A percentile compares a stretch with the other conserved stretches of the same genome.
phyloP scores from a whole-genome alignment of 2,888 invertebrate species.

The Leucania comma region DNA sequence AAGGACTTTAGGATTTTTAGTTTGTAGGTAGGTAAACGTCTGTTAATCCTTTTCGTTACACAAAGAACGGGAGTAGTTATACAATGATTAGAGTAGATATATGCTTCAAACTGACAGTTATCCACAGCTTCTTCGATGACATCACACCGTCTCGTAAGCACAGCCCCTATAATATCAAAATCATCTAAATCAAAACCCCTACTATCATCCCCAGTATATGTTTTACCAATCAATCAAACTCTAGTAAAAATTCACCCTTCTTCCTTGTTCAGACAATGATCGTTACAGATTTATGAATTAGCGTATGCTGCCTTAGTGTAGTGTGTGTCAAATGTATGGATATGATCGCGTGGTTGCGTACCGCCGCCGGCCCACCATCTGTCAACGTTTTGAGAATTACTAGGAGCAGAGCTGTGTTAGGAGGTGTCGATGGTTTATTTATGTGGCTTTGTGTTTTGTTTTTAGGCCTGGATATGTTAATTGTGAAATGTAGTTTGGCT shows the following conservation, averaged over 20 bases:
- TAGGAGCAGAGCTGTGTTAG: slow-evolving; percentile 45
- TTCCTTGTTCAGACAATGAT: slow-evolving; percentile 32
- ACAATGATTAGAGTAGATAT: no score
- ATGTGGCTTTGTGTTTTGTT: background rate
- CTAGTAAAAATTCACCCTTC: slow-evolving; percentile 42
- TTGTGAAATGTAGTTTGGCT: background rate
- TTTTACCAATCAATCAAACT: slow-evolving; percentile 44
- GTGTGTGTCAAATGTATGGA: slow-evolving; percentile 71
- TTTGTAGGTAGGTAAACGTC: no score
- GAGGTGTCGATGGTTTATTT: slow-evolving; percentile 40
- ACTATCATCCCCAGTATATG: slow-evolving; percentile 9
- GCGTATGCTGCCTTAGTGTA: slow-evolving; percentile 41
- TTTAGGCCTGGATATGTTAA: background rate
- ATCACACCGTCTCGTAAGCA: background rate
- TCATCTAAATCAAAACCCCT: slow-evolving; percentile 14
- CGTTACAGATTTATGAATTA: slow-evolving; percentile 61
- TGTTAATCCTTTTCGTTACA: no score
- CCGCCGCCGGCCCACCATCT: slow-evolving; percentile 79
- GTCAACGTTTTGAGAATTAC: slow-evolving; percentile 74
- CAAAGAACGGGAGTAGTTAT: no score
- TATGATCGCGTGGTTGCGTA: slow-evolving; percentile 54
- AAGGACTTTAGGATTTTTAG: no score
- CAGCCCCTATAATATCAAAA: background rate
- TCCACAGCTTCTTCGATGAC: background rate
- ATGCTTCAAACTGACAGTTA: no score